Percentiles rank a stretch among this genome's conserved stretches.
Evolutionary conservation across 2,888 invertebrate genomes (phyloP).

Genomic region (Branchellion lobata): DNA sequence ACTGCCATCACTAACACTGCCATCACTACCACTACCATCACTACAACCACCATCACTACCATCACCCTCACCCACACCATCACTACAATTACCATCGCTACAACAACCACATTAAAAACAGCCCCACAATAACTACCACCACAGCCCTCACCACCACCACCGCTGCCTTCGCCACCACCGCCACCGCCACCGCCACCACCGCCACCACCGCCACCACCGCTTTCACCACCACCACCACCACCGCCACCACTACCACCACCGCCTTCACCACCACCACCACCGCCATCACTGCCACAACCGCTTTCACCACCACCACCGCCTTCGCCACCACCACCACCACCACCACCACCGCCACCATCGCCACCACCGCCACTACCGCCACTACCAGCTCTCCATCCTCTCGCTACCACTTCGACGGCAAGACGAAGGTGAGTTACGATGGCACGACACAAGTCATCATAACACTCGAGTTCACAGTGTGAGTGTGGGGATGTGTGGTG

Average conservation of each 20-base stretch:
- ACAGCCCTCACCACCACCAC: not conserved
- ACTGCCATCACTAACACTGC: constrained; percentile 25
- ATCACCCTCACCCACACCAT: constrained; percentile 44
- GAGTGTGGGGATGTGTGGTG: too few relatives aligned
- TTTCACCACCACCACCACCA: constrained; percentile 26
- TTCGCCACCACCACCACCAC: constrained; percentile 39
- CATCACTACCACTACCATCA: constrained; percentile 24
- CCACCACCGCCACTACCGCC: constrained; percentile 15
- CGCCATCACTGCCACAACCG: constrained; percentile 32
- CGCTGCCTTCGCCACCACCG: not conserved
- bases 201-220: constrained; percentile 1
- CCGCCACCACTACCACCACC: constrained; percentile 24
- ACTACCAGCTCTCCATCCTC: too few relatives aligned
- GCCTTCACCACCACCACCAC: constrained; percentile 37
- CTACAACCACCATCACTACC: constrained; percentile 12
- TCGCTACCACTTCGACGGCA: too few relatives aligned
- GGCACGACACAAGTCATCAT: too few relatives aligned
- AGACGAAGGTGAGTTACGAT: too few relatives aligned
- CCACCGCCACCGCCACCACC: not conserved
- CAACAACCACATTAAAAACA: constrained; percentile 7
- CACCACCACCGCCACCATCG: constrained; percentile 41
- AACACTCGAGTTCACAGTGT: too few relatives aligned
- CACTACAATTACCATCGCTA: constrained; percentile 43
- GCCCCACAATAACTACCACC: not conserved
- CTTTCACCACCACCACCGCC: constrained; percentile 39